phyloP scores from a whole-genome alignment of 2,888 invertebrate species.

The Erynnis tages region DNA sequence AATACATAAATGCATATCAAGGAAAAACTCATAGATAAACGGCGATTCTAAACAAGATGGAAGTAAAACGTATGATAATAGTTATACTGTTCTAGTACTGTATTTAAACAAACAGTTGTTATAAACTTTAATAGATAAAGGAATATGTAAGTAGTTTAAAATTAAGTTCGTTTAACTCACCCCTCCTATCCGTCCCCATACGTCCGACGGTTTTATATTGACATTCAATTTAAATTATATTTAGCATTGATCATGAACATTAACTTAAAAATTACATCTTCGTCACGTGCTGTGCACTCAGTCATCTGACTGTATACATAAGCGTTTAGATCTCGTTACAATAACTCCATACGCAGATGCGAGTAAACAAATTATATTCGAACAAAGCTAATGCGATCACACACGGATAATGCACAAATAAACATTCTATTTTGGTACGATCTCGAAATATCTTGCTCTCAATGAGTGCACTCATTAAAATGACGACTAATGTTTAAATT shows the following conservation, averaged over 20 bases:
- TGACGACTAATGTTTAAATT: neutral
- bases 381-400: neutral
- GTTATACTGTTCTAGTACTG: no score
- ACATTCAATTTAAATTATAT: neutral
- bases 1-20: no score
- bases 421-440: constrained; percentile 28
- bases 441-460: constrained; percentile 18
- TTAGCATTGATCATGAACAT: neutral
- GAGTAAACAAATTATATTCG: neutral
- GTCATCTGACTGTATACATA: neutral
- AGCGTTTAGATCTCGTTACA: neutral
- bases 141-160: no score
- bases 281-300: neutral
- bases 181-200: no score
- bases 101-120: no score
- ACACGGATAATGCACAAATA: constrained; percentile 27
- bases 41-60: no score
- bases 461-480: constrained; percentile 15
- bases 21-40: no score
- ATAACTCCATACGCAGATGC: neutral
- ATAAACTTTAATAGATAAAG: no score
- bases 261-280: neutral
- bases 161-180: no score
- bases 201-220: no score
- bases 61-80: no score